phyloP scores from a whole-genome alignment of 2,797 vertebrate genomes.

The Melanotaenia parkinsoni region DNA sequence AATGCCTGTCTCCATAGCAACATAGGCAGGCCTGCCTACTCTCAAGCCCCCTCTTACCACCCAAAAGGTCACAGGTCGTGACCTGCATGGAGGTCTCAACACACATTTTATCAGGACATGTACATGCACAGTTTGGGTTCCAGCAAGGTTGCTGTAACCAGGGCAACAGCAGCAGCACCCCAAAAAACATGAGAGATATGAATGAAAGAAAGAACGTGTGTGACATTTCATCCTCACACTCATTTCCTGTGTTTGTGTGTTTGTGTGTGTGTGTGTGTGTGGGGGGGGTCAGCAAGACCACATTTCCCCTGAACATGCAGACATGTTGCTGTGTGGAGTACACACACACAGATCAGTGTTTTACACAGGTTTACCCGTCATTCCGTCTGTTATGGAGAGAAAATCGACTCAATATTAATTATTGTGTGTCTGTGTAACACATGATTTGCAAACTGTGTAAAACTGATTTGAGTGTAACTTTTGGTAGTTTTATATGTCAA shows the following conservation, averaged over 20 bases:
- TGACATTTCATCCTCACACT: background rate
- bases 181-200: background rate
- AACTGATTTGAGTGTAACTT: no score
- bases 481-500: no score
- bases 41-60: no score
- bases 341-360: background rate
- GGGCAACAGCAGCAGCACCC: constrained; percentile 4
- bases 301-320: background rate
- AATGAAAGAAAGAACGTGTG: background rate
- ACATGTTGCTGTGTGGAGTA: background rate
- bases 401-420: no score
- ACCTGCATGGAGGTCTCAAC: background rate
- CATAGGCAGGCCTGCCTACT: background rate
- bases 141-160: constrained; percentile 8
- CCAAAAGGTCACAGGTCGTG: constrained; percentile 16
- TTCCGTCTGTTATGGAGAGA: no score
- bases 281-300: background rate
- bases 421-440: no score
- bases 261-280: background rate
- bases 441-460: no score
- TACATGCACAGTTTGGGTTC: background rate
- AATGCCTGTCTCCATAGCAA: background rate
- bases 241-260: constrained; percentile 2
- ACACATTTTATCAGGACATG: background rate
- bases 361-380: background rate